phyloP scores from a whole-genome alignment of 2,113 vertebrate species.

The Neomonachus schauinslandi region DNA sequence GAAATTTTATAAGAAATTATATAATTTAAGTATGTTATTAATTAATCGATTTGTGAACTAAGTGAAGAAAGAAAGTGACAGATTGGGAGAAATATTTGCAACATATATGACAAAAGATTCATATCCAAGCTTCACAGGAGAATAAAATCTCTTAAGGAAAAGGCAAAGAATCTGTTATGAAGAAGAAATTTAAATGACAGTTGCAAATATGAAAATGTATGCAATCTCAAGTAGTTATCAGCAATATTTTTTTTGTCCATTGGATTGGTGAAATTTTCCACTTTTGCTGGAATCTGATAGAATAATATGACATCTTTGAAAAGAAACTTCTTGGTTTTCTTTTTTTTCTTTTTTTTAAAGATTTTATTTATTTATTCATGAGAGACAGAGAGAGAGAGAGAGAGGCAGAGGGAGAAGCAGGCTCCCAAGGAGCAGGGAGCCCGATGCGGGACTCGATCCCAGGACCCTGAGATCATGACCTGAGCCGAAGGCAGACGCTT shows the following conservation, averaged over 20 bases:
- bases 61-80: neutral
- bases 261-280: neutral
- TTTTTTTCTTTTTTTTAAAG: too few species aligned
- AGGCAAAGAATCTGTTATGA: neutral
- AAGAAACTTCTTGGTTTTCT: neutral
- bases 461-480: too few species aligned
- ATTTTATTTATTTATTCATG: too few species aligned
- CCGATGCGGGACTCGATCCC: too few species aligned
- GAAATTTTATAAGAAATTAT: neutral
- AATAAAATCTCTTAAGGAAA: slow-evolving; percentile 5
- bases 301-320: neutral
- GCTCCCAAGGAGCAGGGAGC: too few species aligned
- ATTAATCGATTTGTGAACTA: neutral
- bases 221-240: neutral
- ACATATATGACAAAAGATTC: neutral
- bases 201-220: neutral
- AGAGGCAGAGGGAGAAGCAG: too few species aligned
- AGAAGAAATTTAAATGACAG: slow-evolving; percentile 21
- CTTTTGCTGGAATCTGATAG: slow-evolving; percentile 12
- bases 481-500: too few species aligned
- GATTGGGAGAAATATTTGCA: neutral
- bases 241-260: neutral
- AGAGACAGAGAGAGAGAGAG: too few species aligned
- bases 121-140: neutral
- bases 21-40: slow-evolving; percentile 6